Evolutionary conservation across 2,888 invertebrate species (phyloP).

Genomic region (Stegana nigrithorax): DNA sequence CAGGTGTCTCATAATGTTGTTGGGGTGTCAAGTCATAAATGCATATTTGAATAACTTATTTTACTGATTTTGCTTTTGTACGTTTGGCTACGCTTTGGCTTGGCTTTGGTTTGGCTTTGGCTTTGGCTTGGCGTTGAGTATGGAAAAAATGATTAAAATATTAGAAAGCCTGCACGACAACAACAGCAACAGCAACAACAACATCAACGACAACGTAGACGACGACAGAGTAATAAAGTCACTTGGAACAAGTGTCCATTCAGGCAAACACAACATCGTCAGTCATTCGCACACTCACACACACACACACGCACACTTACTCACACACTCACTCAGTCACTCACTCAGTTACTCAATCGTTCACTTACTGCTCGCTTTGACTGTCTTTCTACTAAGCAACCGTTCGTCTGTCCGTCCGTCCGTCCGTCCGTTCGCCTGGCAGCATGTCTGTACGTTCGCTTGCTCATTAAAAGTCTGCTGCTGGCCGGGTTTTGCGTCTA

Average conservation of each 20-base stretch:
- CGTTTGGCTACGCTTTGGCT: neutral
- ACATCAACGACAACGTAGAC: constrained; percentile 2
- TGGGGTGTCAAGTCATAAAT: constrained; percentile 18
- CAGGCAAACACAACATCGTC: constrained; percentile 2
- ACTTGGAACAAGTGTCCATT: constrained; percentile 19
- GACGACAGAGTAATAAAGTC: constrained; percentile 12
- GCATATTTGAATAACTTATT: constrained; percentile 16
- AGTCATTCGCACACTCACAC: neutral
- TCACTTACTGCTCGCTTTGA: neutral
- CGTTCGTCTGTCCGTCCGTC: neutral
- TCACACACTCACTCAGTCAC: neutral
- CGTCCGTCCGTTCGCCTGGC: neutral
- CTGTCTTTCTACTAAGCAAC: neutral
- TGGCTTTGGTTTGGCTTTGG: neutral
- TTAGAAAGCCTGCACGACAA: constrained; percentile 3
- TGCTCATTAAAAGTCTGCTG: no score
- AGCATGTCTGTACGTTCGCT: no score
- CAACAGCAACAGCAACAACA: constrained; percentile 20
- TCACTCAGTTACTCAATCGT: neutral
- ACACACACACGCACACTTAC: neutral
- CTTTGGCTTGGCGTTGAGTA: no score
- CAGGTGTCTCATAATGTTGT: constrained; percentile 15
- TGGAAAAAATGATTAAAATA: constrained; percentile 5
- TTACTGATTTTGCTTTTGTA: neutral
- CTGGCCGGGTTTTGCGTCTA: no score